These are phyloP conservation scores for Brachyptera putata DNA, from an alignment of 2,888 invertebrate species.

Conservation along the genomic window DNA sequence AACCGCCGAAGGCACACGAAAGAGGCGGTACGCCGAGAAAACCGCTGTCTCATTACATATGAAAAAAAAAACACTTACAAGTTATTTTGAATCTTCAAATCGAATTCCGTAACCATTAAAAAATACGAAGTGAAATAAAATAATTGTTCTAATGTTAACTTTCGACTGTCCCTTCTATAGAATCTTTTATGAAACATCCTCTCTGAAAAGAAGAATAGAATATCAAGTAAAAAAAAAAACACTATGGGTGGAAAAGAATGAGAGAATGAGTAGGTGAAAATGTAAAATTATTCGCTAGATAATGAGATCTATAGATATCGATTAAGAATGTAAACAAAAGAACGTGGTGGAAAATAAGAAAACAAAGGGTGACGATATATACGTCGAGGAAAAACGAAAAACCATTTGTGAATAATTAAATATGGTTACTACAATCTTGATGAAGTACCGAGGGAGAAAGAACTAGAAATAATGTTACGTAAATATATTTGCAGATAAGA, in stretches of 20 bases:
- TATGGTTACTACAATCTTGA: not conserved
- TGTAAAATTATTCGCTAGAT: not conserved
- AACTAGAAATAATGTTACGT: too few relatives aligned
- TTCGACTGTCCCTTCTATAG: slow-evolving; percentile 2
- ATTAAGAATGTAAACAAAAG: slow-evolving; percentile 8
- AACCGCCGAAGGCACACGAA: not conserved
- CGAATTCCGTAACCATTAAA: slow-evolving; percentile 19
- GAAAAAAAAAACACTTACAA: slow-evolving; percentile 13
- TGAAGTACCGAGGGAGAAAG: not conserved
- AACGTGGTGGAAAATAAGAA: not conserved
- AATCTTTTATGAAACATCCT: slow-evolving; percentile 7
- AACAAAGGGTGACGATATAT: not conserved
- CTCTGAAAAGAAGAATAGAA: slow-evolving; percentile 3
- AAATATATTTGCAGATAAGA: not conserved
- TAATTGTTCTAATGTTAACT: slow-evolving; percentile 20
- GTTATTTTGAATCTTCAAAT: slow-evolving; percentile 10
- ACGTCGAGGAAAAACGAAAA: not conserved
- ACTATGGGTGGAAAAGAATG: not conserved
- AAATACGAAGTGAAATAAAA: slow-evolving; percentile 20
- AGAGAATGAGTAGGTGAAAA: slow-evolving; percentile 9
- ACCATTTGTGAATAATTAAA: slow-evolving; percentile 5
- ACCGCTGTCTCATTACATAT: slow-evolving; percentile 16
- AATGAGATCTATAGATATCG: slow-evolving; percentile 12
- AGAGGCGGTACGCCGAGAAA: not conserved
- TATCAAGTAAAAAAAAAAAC: not conserved